Evolutionary conservation across 2,888 invertebrate species (phyloP).

Genomic region (Heteromurus nitidus): DNA sequence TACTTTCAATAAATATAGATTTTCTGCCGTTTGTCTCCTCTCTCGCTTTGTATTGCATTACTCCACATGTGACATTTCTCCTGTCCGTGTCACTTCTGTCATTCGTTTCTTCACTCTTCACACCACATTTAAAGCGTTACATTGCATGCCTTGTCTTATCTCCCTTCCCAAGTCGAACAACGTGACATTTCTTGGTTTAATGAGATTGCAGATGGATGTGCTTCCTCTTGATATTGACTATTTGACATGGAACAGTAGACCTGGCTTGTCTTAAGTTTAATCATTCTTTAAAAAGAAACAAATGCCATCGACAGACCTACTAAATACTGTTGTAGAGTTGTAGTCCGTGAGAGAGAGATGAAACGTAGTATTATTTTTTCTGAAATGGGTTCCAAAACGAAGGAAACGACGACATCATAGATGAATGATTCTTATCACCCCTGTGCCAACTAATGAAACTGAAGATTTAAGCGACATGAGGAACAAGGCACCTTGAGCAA

Average conservation of each 20-base stretch:
- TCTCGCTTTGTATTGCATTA: neutral
- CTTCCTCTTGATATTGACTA: neutral
- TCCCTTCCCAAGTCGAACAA: neutral
- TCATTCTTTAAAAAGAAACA: slow-evolving; percentile 19
- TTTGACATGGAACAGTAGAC: slow-evolving; percentile 6
- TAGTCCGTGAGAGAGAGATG: neutral
- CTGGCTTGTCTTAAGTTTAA: slow-evolving; percentile 29
- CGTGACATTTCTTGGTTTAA: slow-evolving; percentile 5
- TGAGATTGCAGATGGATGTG: slow-evolving; percentile 1
- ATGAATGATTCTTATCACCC: slow-evolving; percentile 6
- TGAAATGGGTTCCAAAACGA: neutral
- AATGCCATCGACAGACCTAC: slow-evolving; percentile 28
- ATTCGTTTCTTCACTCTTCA: slow-evolving; percentile 30
- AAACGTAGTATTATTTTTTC: neutral
- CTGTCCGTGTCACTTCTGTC: slow-evolving; percentile 24
- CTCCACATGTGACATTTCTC: neutral
- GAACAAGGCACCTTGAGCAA: slow-evolving; percentile 30
- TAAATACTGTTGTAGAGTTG: slow-evolving; percentile 5
- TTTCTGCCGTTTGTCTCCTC: neutral
- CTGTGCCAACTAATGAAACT: neutral
- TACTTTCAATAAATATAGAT: slow-evolving; percentile 12
- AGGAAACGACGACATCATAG: neutral
- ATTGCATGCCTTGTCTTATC: slow-evolving; percentile 4
- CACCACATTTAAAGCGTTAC: neutral
- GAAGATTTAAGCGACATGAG: neutral